These are phyloP conservation scores for Aporrectodea caliginosa DNA, from an alignment of 1,140 invertebrate species.

Conservation along the genomic window DNA sequence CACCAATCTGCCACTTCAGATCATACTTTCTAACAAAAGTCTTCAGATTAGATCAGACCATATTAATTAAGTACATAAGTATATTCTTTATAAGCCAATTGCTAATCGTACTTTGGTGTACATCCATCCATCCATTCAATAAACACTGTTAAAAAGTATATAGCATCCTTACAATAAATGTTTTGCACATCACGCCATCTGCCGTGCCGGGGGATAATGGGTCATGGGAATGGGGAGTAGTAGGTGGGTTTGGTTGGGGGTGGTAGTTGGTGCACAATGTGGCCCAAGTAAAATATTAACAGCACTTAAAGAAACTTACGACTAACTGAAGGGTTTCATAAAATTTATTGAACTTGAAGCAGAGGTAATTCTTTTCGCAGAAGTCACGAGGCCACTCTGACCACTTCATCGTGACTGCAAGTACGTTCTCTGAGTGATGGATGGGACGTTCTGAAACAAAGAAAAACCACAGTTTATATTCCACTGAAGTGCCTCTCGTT, in stretches of 20 bases:
- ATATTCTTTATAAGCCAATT: too few species aligned
- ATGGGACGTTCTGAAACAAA: slow-evolving; percentile 63
- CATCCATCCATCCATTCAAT: not conserved
- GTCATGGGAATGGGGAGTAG: not conserved
- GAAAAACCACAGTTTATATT: slow-evolving; percentile 42
- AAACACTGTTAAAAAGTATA: not conserved
- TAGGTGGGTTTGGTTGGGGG: not conserved
- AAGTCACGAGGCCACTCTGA: slow-evolving; percentile 71
- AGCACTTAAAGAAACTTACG: slow-evolving; percentile 45
- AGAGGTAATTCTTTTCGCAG: slow-evolving; percentile 34
- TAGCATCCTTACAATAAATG: too few species aligned
- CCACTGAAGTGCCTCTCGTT: not conserved
- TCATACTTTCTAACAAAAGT: too few species aligned
- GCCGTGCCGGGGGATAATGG: too few species aligned
- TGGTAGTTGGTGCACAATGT: too few species aligned
- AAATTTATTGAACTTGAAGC: slow-evolving; percentile 53
- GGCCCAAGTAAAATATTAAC: not conserved
- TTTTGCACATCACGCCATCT: not conserved
- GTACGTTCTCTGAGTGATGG: slow-evolving; percentile 71
- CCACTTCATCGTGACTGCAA: slow-evolving; percentile 70
- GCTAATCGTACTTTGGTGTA: too few species aligned
- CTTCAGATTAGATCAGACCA: too few species aligned
- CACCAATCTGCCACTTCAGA: too few species aligned
- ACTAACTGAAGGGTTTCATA: slow-evolving; percentile 59
- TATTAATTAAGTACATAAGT: too few species aligned